A percentile compares a stretch with the other conserved stretches of the same genome.
Conservation (phyloP, 2,797 vertebrate genomes). For the Catharus ustulatus region DNA sequence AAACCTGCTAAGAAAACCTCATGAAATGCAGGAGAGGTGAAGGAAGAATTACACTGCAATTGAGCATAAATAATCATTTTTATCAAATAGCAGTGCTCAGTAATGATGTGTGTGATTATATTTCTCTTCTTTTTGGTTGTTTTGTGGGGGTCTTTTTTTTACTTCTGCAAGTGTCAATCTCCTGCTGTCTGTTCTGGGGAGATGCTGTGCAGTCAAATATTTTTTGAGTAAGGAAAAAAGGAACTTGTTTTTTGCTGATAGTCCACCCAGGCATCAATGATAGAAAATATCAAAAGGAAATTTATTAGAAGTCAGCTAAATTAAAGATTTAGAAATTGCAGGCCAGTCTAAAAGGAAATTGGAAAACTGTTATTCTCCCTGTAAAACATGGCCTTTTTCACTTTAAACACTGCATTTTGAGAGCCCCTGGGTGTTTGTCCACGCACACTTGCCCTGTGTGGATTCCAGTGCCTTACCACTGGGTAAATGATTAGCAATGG, state of each 20-base stretch:
- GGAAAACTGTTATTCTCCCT: neutral
- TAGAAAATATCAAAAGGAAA: neutral
- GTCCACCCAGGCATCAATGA: neutral
- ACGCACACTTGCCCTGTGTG: accelerated
- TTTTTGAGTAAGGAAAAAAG: neutral
- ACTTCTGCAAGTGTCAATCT: neutral
- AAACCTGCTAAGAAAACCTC: neutral
- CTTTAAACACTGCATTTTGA: neutral
- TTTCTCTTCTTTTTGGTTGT: neutral
- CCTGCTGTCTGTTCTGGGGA: neutral
- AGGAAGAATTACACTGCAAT: neutral
- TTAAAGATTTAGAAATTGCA: neutral
- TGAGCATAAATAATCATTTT: neutral
- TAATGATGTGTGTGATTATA: neutral
- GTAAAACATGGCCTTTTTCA: neutral
- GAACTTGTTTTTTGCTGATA: neutral
- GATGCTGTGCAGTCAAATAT: neutral
- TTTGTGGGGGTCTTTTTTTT: neutral
- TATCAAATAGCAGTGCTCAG: neutral
- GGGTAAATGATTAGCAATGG: neutral
- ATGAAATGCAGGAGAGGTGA: neutral
- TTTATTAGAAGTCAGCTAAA: neutral
- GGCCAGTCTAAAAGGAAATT: neutral
- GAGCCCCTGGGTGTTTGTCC: neutral
- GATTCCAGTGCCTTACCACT: neutral